Conservation (phyloP, 2,113 vertebrate species). For the Smithornis capensis region DNA sequence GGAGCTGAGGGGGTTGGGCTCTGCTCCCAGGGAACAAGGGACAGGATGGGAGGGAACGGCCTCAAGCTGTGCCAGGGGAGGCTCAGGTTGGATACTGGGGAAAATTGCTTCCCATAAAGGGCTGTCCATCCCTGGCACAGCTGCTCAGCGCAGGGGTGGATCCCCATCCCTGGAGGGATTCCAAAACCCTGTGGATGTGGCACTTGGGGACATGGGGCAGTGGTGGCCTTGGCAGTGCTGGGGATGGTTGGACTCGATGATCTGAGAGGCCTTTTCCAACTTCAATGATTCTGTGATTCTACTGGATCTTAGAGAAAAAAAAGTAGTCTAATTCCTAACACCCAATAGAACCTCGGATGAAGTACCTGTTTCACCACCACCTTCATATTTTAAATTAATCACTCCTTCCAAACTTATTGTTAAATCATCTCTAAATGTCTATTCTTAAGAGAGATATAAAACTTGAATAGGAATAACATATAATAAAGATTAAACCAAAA, state of each 20-base stretch:
- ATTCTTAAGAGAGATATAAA: neutral
- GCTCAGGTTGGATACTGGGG: neutral
- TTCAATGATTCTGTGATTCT: neutral
- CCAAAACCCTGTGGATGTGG: neutral
- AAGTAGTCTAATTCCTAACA: neutral
- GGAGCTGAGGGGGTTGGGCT: neutral
- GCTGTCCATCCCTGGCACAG: neutral
- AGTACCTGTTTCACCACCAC: neutral
- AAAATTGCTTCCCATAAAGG: fast-evolving
- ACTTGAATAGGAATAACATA: neutral
- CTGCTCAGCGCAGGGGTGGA: neutral
- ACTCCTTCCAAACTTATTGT: neutral
- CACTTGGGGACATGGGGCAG: fast-evolving
- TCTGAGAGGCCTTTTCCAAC: neutral
- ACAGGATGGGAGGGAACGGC: neutral
- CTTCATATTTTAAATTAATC: neutral
- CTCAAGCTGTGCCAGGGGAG: neutral
- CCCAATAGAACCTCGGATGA: fast-evolving
- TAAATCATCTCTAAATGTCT: neutral
- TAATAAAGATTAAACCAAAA: neutral
- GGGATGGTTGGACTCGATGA: fast-evolving
- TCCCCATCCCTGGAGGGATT: neutral
- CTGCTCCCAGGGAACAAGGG: neutral
- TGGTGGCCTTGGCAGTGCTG: neutral
- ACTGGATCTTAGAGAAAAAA: neutral